These are phyloP conservation scores for Hydrozoanthus tunicans DNA, from an alignment of 64 coral and sea anemone species.

Conservation along the genomic window DNA sequence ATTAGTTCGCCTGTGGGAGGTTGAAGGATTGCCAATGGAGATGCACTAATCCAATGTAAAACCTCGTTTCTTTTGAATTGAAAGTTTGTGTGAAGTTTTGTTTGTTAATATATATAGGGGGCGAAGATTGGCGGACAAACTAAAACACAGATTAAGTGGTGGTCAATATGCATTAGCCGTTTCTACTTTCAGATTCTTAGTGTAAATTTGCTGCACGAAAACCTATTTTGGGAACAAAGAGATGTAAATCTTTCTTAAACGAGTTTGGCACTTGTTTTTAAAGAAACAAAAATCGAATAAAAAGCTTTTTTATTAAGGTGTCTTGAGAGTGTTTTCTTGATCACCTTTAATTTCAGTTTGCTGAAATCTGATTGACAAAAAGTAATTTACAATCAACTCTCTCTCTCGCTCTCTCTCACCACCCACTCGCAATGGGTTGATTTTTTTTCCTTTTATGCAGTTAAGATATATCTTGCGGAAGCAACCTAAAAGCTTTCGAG, in stretches of 20 bases:
- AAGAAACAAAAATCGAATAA: neutral
- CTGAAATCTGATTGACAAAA: neutral
- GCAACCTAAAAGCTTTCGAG: neutral
- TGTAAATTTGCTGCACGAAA: neutral
- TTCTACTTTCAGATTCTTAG: neutral
- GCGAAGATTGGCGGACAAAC: neutral
- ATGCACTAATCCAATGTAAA: neutral
- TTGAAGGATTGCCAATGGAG: neutral
- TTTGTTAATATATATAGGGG: neutral
- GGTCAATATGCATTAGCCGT: neutral
- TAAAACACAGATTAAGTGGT: neutral
- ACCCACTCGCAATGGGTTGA: neutral
- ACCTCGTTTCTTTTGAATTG: slow-evolving; percentile 3
- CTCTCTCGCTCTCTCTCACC: neutral
- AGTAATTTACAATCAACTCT: neutral
- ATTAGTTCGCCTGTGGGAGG: neutral
- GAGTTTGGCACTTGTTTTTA: neutral
- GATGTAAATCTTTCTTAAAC: neutral
- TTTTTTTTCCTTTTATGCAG: neutral
- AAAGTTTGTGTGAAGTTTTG: slow-evolving; percentile 34
- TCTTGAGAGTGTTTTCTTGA: neutral
- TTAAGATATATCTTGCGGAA: neutral
- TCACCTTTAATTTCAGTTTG: neutral
- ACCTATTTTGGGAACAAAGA: neutral
- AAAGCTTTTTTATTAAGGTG: neutral